These are phyloP conservation scores for Parnassius apollo DNA, from an alignment of 2,888 invertebrate species.

Conservation along the genomic window DNA sequence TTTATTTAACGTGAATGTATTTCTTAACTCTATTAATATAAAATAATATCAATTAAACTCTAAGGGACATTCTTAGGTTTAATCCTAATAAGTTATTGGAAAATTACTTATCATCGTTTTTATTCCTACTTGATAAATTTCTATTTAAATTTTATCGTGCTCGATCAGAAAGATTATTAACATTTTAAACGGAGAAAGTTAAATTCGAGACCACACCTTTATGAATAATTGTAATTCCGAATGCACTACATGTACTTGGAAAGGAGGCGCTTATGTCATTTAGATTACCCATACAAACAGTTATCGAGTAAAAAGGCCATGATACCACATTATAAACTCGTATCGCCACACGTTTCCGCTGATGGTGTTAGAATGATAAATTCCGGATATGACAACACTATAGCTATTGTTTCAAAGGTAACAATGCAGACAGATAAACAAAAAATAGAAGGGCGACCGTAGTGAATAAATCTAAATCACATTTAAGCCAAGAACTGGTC, in stretches of 20 bases:
- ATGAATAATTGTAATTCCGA: constrained; percentile 34
- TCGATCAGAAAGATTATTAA: constrained; percentile 24
- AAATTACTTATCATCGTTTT: not conserved
- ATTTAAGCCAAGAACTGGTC: constrained; percentile 62
- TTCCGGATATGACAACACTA: constrained; percentile 72
- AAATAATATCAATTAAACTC: no score
- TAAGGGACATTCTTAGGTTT: no score
- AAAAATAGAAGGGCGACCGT: constrained; percentile 52
- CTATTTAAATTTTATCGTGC: constrained; percentile 21
- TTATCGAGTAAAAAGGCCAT: constrained; percentile 68
- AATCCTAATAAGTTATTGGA: no score
- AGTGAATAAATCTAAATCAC: constrained; percentile 74
- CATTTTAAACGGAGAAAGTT: constrained; percentile 36
- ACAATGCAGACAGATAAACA: constrained; percentile 72
- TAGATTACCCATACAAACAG: constrained; percentile 58
- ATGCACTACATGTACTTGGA: constrained; percentile 39
- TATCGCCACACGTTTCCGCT: constrained; percentile 73
- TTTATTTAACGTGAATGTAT: no score
- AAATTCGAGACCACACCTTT: constrained; percentile 36
- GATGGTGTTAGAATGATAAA: constrained; percentile 79
- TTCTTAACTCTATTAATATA: no score
- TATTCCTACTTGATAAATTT: constrained; percentile 6
- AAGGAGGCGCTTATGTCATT: constrained; percentile 57
- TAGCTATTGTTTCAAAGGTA: constrained; percentile 70
- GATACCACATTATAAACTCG: constrained; percentile 76